A percentile compares a stretch with the other conserved stretches of the same genome.
Evolutionary conservation across 2,113 vertebrate genomes (phyloP).

Genomic region (Macaca mulatta): DNA sequence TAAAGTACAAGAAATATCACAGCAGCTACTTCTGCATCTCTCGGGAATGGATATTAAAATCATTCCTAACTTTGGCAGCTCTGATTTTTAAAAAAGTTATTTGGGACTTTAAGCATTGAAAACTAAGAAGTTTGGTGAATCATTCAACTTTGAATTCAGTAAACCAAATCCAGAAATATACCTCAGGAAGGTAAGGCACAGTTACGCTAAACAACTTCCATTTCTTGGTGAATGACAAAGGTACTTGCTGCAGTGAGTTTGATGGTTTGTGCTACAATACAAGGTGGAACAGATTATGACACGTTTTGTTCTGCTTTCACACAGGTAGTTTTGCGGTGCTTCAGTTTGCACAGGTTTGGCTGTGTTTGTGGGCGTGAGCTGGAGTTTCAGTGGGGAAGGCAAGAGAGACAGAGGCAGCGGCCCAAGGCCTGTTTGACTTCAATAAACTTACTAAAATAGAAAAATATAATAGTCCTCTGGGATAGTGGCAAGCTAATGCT

Average conservation of each 20-base stretch:
- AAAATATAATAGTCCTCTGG: neutral
- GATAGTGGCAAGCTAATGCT: neutral
- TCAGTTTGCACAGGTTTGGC: neutral
- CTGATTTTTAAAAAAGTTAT: neutral
- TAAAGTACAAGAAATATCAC: neutral
- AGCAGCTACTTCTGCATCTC: too few relatives aligned
- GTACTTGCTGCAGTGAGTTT: neutral
- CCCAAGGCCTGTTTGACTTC: neutral
- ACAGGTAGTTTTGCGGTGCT: neutral
- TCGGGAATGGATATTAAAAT: neutral
- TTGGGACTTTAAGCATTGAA: neutral
- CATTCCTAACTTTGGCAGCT: neutral
- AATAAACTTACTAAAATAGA: neutral
- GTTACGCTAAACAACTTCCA: neutral
- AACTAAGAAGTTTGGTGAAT: neutral
- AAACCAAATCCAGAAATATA: neutral
- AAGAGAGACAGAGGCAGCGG: neutral
- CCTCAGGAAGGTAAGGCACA: neutral
- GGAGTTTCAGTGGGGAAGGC: neutral
- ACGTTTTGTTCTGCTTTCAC: neutral
- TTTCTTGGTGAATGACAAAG: neutral
- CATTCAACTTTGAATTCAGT: neutral
- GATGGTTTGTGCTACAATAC: neutral
- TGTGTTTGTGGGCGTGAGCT: neutral
- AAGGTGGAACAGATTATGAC: neutral